phyloP scores from a whole-genome alignment of 2,888 invertebrate genomes.

The Tromatobia lineatoria region DNA sequence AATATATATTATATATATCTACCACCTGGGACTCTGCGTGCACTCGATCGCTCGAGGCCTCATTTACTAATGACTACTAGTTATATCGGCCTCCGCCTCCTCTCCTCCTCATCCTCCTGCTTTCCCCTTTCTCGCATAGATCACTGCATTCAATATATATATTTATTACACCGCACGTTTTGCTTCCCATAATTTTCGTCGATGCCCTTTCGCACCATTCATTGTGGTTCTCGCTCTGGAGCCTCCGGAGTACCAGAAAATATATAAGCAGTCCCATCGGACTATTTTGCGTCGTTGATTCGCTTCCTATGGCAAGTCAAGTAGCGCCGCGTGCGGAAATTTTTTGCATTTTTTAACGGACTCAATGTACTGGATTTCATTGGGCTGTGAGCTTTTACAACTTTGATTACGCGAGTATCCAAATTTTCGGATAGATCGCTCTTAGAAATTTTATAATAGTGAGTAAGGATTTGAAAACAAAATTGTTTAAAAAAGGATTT shows the following conservation, averaged over 20 bases:
- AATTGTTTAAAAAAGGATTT: too few species aligned
- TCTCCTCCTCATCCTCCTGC: not conserved
- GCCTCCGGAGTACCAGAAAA: not conserved
- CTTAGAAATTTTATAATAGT: too few species aligned
- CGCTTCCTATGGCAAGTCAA: too few species aligned
- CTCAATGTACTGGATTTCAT: too few species aligned
- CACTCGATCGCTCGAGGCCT: conserved; percentile 78
- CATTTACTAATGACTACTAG: conserved; percentile 82
- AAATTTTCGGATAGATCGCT: too few species aligned
- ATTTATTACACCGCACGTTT: not conserved
- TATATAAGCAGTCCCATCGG: not conserved
- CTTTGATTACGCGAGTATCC: too few species aligned
- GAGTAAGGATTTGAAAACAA: too few species aligned
- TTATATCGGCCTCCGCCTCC: conserved; percentile 33
- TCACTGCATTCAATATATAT: conserved; percentile 3
- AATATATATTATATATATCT: conserved; percentile 57
- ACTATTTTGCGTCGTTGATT: not conserved
- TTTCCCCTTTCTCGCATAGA: conserved; percentile 3
- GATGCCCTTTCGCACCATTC: conserved; percentile 9
- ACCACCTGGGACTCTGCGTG: conserved; percentile 81
- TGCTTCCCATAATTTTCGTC: conserved; percentile 18
- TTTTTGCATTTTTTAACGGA: too few species aligned
- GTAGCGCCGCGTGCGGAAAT: too few species aligned
- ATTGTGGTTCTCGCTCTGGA: not conserved
- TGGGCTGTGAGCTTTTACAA: too few species aligned